Conservation (phyloP, 2,888 invertebrate species). For the Cenopis cana region DNA sequence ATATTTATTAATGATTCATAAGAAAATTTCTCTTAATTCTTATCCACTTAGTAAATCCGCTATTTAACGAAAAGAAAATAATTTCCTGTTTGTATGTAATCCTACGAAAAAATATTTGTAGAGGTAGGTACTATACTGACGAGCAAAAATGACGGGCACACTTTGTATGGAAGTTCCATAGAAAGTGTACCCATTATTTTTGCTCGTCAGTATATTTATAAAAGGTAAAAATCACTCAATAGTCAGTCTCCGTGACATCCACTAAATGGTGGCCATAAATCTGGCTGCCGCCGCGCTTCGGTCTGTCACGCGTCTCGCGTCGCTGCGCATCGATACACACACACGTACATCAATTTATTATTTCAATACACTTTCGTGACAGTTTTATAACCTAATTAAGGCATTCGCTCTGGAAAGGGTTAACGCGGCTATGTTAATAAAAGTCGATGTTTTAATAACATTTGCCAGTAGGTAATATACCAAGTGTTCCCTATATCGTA, state of each 20-base stretch:
- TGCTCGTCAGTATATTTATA: no score
- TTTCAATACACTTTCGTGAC: slow-evolving; percentile 33
- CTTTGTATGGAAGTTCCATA: no score
- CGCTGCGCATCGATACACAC: slow-evolving; percentile 32
- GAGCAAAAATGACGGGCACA: no score
- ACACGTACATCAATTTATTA: slow-evolving; percentile 38
- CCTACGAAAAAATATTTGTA: no score
- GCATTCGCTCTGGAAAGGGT: background rate
- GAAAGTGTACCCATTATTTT: no score
- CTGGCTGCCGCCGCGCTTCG: slow-evolving; percentile 48
- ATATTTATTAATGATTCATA: no score
- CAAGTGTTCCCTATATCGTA: background rate
- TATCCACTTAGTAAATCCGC: no score
- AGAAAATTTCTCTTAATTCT: no score
- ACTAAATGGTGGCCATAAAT: slow-evolving; percentile 72
- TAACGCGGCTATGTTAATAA: background rate
- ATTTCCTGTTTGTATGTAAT: no score
- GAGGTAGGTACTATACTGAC: no score
- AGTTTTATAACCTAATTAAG: slow-evolving; percentile 21
- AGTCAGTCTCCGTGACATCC: slow-evolving; percentile 68
- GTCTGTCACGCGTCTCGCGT: slow-evolving; percentile 40
- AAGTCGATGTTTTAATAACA: background rate
- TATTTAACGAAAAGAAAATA: no score
- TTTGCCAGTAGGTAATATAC: background rate
- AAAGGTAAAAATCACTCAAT: slow-evolving; percentile 53